Evolutionary conservation across 2,113 vertebrate genomes (phyloP).

Genomic region (Myrmecophaga tridactyla): DNA sequence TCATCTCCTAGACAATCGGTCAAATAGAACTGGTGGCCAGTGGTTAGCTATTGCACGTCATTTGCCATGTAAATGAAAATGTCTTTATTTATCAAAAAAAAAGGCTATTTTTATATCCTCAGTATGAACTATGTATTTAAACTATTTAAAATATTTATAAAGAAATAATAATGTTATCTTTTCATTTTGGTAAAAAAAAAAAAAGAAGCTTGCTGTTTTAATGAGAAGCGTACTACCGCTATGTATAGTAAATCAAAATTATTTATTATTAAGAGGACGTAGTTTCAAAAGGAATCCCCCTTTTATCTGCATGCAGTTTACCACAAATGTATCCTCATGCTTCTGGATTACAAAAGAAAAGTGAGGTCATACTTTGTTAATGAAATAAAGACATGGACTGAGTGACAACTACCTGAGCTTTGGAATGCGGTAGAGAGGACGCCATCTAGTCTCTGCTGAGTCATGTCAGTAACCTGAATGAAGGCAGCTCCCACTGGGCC

Average conservation of each 20-base stretch:
- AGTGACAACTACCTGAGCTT: conserved; percentile 40
- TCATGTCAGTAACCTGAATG: fast-evolving
- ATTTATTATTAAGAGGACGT: conserved; percentile 81
- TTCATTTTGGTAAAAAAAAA: conserved; percentile 83
- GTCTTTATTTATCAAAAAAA: conserved; percentile 85
- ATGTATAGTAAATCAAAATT: conserved; percentile 82
- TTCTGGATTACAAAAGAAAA: conserved; percentile 79
- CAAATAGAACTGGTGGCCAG: conserved; percentile 85
- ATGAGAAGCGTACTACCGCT: conserved; percentile 81
- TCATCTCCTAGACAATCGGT: conserved; percentile 89
- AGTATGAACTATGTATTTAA: conserved; percentile 87
- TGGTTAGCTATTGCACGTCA: conserved; percentile 85
- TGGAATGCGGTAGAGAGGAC: neutral
- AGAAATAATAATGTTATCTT: conserved; percentile 81
- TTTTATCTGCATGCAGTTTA: conserved; percentile 85
- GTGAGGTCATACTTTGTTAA: conserved; percentile 80
- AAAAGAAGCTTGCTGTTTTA: conserved; percentile 83
- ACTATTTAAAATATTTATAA: conserved; percentile 89
- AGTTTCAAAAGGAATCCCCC: conserved; percentile 79
- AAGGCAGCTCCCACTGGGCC: neutral
- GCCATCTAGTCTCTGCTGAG: neutral
- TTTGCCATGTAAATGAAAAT: conserved; percentile 89
- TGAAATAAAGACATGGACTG: conserved; percentile 69
- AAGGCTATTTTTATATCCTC: conserved; percentile 91
- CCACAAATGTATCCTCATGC: conserved; percentile 82